Conservation (phyloP, 2,113 vertebrate genomes). For the Aldabrachelys gigantea region DNA sequence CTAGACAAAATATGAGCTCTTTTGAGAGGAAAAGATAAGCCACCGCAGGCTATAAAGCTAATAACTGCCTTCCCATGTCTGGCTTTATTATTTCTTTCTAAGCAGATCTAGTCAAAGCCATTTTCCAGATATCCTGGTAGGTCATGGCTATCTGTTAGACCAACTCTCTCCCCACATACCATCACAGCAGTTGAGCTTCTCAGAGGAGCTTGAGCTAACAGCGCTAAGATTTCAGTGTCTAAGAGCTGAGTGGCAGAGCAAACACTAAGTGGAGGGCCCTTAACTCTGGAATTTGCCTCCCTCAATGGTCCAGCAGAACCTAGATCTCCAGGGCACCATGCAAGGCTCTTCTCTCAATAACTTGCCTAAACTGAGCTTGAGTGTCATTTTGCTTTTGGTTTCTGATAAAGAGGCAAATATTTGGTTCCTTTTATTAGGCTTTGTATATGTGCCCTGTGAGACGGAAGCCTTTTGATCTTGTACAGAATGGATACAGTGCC, state of each 20-base stretch:
- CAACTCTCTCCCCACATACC: not conserved
- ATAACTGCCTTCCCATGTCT: not conserved
- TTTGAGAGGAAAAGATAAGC: not conserved
- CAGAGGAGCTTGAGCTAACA: not conserved
- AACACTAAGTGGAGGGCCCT: not conserved
- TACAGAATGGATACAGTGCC: not conserved
- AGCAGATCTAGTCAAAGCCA: not conserved
- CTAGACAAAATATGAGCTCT: not conserved
- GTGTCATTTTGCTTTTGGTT: not conserved
- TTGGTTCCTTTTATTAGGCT: not conserved
- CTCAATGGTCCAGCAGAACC: not conserved
- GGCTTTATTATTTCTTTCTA: not conserved
- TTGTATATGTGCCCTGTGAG: not conserved
- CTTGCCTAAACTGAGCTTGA: not conserved
- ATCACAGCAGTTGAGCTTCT: not conserved
- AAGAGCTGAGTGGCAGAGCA: not conserved
- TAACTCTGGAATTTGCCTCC: not conserved
- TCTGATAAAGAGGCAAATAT: not conserved
- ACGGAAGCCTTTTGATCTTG: not conserved
- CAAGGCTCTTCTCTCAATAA: not conserved
- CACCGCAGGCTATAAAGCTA: not conserved
- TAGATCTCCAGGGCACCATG: not conserved
- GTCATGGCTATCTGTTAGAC: not conserved
- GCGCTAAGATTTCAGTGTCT: not conserved
- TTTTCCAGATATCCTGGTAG: not conserved